Evolutionary conservation across 2,888 invertebrate genomes (phyloP), one percentile per base, ranked within the genome.

Genomic region (Lasioglossum lativentre): DNA sequence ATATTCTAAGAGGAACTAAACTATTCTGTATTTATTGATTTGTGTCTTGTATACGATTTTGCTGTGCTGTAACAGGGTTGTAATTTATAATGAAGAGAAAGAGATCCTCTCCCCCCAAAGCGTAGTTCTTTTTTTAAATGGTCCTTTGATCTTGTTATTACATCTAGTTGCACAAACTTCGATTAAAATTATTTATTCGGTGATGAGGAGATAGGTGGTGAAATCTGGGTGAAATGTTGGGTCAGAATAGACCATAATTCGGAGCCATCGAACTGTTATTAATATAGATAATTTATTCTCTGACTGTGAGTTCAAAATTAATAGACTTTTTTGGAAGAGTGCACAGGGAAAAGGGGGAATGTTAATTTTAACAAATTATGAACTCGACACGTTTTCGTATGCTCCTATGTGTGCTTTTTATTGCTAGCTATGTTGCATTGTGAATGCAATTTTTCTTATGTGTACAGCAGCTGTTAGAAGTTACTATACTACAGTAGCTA

Each of bases 21-120:
- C 40, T 83, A 75, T 70, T 42, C n/a, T 34, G 66, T 52, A 38
- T 66, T 56, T 47, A 38, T 79, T 42, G 12, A 45, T 23, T 45
- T 68, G 4, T 78, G 47, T 27, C n/a, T 19, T n/a, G 63, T 40
- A 14, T 38, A 23, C 19, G 30, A 45, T 30, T 75, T 56, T 59
- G n/a, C 3, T 19, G 30, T 34, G 30, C 30, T 38, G 34, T 68
- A 38, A 68, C 68, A 34, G 38, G 34, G 68, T 38, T 68, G 38
- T 38, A 68, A 38, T 38, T 68, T 34, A 3, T 38, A 23, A 34
- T 19, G 63, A 19, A 19, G 19, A 34, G 38, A 68, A 23, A 4
- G 38, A 68, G 23, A 12, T 42, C 42, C 42, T 12, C 42, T 42
- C 10, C n/a, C n/a, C n/a, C n/a, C 12, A 42, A 42, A 12, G 42